Evolutionary conservation across 2,888 invertebrate genomes (phyloP), one percentile per base, ranked within the genome.

Genomic region (Tuta absoluta): DNA sequence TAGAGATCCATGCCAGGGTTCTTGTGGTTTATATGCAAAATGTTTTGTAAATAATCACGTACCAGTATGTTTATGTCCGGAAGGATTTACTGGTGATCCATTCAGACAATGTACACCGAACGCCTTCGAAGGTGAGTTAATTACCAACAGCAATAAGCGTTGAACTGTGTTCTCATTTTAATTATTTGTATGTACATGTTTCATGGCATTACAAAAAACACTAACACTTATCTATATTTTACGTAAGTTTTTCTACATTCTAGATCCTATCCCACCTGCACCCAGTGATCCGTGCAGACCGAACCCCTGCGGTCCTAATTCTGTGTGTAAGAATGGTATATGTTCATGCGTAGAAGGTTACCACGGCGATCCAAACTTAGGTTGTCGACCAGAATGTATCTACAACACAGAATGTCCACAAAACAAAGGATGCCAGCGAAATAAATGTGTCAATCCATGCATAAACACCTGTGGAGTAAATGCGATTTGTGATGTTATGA

Each of bases 401-500:
- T 87, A 94, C 59, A 95, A 93, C 76, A 90, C 93, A 0, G 95
- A 95, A 75, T 95, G 95, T 77, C 82, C 93, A 17, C 81, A 91
- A 66, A 93, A 94, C 69, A 94, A 93, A 75, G 94, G 94, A 49
- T 95, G 95, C 72, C 91, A 93, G 69, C 84, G 92, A 74, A 94
- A 94, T 77, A 95, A 95, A 82, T 95, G 95, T 75, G 75, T 91
- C n/a, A 93, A 95, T 84, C 95, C 95, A 24, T 95, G 96, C 77
- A 93, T 93, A 58, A 94, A 94, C 70, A 94, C 94, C 11, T 96
- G 96, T 77, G 95, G 95, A 5, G 77, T 92, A 66, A 94, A 94
- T 76, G 95, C 96, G 10, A 87, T 93, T 64, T 96, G 96, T 75
- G 93, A 94, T 69, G 94, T 95, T 1, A 93, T 94, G 72, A 95